Conservation (phyloP, 1,140 invertebrate species). For the Schlechtendalia chinensis region DNA sequence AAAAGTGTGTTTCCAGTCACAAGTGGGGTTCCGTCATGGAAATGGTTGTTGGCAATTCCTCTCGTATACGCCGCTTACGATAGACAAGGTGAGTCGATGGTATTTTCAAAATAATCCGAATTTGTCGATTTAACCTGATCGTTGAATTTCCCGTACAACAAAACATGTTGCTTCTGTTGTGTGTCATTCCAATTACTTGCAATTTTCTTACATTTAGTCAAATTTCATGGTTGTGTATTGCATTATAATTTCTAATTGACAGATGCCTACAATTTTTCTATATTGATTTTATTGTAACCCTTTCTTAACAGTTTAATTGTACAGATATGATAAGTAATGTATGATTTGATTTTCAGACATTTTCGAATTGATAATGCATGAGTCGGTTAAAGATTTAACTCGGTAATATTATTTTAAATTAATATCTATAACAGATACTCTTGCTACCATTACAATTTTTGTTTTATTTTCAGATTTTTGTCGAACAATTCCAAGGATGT, state of each 20-base stretch:
- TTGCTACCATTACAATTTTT: not conserved
- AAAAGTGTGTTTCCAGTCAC: not conserved
- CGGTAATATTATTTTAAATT: not conserved
- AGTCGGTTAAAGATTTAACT: not conserved
- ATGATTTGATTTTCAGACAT: slow-evolving; percentile 8
- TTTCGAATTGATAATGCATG: slow-evolving; percentile 3
- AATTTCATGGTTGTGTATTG: too few species aligned
- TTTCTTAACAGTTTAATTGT: too few species aligned
- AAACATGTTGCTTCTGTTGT: not conserved
- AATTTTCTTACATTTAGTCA: not conserved
- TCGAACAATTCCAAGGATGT: slow-evolving; percentile 56
- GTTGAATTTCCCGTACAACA: too few species aligned
- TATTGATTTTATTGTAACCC: too few species aligned
- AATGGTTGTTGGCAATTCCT: slow-evolving; percentile 21
- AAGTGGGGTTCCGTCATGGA: not conserved
- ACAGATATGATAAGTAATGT: not conserved
- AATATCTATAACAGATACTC: not conserved
- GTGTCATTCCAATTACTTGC: not conserved
- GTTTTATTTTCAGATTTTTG: slow-evolving; percentile 21
- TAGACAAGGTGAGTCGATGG: slow-evolving; percentile 4
- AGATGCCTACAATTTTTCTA: too few species aligned
- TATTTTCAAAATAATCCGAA: too few species aligned
- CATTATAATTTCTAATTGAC: too few species aligned
- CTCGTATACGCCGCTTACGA: slow-evolving; percentile 1
- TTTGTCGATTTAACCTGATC: too few species aligned